Percentiles rank a stretch among this genome's conserved stretches.
Evolutionary conservation across 2,888 invertebrate genomes (phyloP).

Genomic region (Torymus texanus): DNA sequence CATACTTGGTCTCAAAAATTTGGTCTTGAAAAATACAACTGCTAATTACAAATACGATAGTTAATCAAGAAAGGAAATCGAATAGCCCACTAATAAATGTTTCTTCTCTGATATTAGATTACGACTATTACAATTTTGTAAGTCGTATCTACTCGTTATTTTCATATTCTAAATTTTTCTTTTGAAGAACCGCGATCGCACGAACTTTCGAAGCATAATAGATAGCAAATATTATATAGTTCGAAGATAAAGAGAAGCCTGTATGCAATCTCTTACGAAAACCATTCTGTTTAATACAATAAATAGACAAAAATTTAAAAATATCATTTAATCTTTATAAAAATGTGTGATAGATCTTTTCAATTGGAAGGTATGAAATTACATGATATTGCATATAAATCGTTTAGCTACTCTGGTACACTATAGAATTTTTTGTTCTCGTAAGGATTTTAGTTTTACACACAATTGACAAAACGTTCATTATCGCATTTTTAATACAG

Average conservation of each 20-base stretch:
- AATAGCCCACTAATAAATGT: slow-evolving; percentile 32
- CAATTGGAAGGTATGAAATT: slow-evolving; percentile 18
- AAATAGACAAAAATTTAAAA: background rate
- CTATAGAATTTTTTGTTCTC: background rate
- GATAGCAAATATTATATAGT: background rate
- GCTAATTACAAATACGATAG: slow-evolving; percentile 52
- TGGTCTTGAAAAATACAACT: slow-evolving; percentile 45
- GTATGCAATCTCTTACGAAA: background rate
- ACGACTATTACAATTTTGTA: background rate
- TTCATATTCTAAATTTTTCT: slow-evolving; percentile 9
- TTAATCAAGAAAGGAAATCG: slow-evolving; percentile 49
- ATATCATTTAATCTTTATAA: background rate
- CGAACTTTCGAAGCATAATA: slow-evolving; percentile 44
- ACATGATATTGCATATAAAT: background rate
- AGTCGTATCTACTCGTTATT: background rate
- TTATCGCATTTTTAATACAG: background rate
- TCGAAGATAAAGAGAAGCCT: slow-evolving; percentile 19
- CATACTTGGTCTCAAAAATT: slow-evolving; percentile 46
- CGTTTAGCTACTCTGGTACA: background rate
- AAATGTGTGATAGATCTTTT: background rate
- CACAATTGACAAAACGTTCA: slow-evolving; percentile 30
- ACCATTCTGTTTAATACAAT: no score
- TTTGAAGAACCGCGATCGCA: slow-evolving; percentile 43
- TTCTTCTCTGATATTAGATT: slow-evolving; percentile 11
- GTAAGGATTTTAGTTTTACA: slow-evolving; percentile 10